Base-by-base conservation (phyloP, 2,888 invertebrate species). In the Linyphia triangularis region DNA sequence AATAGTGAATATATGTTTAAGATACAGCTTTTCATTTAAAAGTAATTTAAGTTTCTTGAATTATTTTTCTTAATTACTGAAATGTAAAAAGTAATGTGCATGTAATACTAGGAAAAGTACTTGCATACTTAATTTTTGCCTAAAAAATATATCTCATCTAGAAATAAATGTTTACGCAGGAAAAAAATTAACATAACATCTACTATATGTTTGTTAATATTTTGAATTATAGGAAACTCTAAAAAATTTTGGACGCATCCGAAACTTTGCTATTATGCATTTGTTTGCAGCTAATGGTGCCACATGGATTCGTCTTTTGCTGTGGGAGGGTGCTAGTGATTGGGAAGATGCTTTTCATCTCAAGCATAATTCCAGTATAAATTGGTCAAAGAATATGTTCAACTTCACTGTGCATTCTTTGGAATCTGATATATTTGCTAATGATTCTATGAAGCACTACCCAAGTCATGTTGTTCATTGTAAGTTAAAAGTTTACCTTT, bases 271-370 rank as follows among this genome's bases (percentile, higher is more conserved):
- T 24, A 6, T 94, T 91, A 94, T 94, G 91, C 94, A 94, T 90
- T 91, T 94, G 57, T 93, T 94, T 10, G 94, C 94, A 7, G 94
- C 94, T 1, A 94, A 94, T 91, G 91, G 94, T 51, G 94, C 94
- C 0, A 92, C 94, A 28, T 94, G 94, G 94, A 92, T 93, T 19
- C 93, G 94, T 30, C 92, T 94, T 26, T 93, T 94, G 6, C 93
- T 94, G 63, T 94, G 94, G 93, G 94, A 94, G 90, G 93, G 93
- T 24, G 94, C 94, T 2, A 93, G 93, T 79, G 94, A 94, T 90
- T 94, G 94, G 93, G 93, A 93, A 0, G 93, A 93, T 88, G 65
- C 43, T 16, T 30, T 57, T 9, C 90, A 90, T 24, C 1, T 77
- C 7, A 75, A 69, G 10, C 83, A 89, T 40, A 83, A 82, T 51